These are phyloP conservation scores for Procavia capensis DNA, from an alignment of 2,113 vertebrate species.

Conservation along the genomic window DNA sequence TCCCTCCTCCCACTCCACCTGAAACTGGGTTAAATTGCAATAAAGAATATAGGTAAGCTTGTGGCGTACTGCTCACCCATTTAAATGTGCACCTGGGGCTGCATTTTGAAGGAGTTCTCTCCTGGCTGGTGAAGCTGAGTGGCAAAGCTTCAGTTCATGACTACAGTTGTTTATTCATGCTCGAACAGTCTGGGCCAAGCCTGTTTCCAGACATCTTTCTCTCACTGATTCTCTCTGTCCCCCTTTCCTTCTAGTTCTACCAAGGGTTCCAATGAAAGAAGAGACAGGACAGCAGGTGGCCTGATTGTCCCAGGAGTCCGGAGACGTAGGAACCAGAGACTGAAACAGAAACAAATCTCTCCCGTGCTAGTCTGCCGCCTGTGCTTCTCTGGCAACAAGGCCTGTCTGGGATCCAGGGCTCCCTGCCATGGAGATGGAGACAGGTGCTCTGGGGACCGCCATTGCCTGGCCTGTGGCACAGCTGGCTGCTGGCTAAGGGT, in stretches of 20 bases:
- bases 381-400: constrained; percentile 4
- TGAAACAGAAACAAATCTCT: constrained; percentile 12
- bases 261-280: neutral
- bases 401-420: constrained; percentile 52
- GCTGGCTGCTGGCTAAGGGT: neutral
- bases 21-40: neutral
- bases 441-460: neutral
- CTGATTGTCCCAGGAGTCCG: neutral
- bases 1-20: neutral
- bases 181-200: neutral
- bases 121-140: neutral
- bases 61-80: neutral
- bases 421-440: neutral
- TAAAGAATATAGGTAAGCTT: neutral
- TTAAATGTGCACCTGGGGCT: neutral
- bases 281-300: neutral
- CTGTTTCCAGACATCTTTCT: neutral
- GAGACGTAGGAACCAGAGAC: constrained; percentile 12
- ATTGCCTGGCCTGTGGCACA: neutral
- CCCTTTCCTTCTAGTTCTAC: neutral
- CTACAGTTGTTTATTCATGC: constrained; percentile 39
- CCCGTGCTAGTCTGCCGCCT: neutral
- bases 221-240: neutral
- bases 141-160: constrained; percentile 6
- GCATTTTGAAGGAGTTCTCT: constrained; percentile 55